phyloP scores from a whole-genome alignment of 2,113 vertebrate genomes.

The Vidua chalybeata region DNA sequence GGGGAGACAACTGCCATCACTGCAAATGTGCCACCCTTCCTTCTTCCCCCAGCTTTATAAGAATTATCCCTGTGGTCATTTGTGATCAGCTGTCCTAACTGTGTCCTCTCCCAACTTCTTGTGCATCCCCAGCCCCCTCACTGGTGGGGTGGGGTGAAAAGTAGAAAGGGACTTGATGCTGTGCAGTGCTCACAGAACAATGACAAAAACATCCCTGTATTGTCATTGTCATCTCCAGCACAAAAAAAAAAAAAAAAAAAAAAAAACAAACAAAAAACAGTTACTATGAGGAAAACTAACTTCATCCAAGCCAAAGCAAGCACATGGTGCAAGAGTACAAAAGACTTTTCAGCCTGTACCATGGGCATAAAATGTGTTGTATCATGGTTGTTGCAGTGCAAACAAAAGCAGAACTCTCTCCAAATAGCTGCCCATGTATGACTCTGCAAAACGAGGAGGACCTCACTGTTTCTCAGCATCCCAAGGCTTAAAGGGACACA shows the following conservation, averaged over 20 bases:
- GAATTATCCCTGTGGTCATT: not conserved
- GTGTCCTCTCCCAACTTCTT: not conserved
- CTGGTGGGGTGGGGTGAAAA: not conserved
- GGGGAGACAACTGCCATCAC: not conserved
- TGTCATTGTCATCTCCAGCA: not conserved
- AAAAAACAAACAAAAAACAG: not conserved
- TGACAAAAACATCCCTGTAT: not conserved
- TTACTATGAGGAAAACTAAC: not conserved
- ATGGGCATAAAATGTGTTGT: not conserved
- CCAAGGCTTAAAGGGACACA: not conserved
- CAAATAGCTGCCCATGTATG: not conserved
- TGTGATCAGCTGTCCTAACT: not conserved
- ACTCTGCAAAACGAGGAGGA: not conserved
- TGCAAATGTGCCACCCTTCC: not conserved
- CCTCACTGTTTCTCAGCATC: accelerated
- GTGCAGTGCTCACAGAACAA: not conserved
- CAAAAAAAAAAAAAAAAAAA: not conserved
- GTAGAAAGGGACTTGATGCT: not conserved
- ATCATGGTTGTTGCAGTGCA: not conserved
- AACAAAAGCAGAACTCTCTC: not conserved
- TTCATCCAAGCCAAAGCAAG: not conserved
- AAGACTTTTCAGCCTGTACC: not conserved
- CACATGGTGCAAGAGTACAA: not conserved
- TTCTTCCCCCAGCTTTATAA: not conserved
- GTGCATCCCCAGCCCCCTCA: accelerated